Evolutionary conservation across 2,113 vertebrate genomes (phyloP), one percentile per base, ranked within the genome.

Genomic region (Tapirus terrestris): DNA sequence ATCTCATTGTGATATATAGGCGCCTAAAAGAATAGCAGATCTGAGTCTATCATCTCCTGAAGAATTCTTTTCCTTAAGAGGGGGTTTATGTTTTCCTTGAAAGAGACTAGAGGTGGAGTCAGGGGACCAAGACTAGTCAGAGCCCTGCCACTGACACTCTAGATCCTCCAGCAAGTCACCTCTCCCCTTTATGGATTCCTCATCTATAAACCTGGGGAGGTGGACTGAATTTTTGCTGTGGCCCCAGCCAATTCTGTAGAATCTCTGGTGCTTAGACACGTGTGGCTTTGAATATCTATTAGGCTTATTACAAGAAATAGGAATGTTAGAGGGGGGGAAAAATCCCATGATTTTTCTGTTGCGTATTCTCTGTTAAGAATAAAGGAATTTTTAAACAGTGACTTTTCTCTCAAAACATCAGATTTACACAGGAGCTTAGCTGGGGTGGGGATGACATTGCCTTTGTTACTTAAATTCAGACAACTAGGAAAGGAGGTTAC

Each of bases 391-490:
- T 85, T 67, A 43, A 80, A 83, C 61, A 23, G n/a, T 96, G 79
- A 86, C 23, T 84, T 92, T 83, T 92, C 60, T 91, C 29, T 79
- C n/a, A 65, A 96, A 76, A 72, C 45, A 45, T 88, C n/a, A 61
- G 70, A 43, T 95, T 60, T 83, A 63, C 33, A 39, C 2, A 16
- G 70, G 61, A 82, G 12, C 83, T 77, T 58, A 85, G 27, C 31
- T 68, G 8, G 65, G 39, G 8, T 85, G n/a, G 51, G 25, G 23
- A 39, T 27, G 53, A 33, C 31, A 13, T 79, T 67, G 36, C 51
- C 67, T 51, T 91, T 89, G 63, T 93, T 73, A 18, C 45, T 84
- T 90, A 53, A 67, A 31, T 72, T 75, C 21, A 29, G 9, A 58
- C 31, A 73, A 60, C 72, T 81, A 68, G 48, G 43, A 88, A 92